Evolutionary conservation across 2,113 vertebrate genomes (phyloP).

Genomic region (Nycticryphes semicollaris): DNA sequence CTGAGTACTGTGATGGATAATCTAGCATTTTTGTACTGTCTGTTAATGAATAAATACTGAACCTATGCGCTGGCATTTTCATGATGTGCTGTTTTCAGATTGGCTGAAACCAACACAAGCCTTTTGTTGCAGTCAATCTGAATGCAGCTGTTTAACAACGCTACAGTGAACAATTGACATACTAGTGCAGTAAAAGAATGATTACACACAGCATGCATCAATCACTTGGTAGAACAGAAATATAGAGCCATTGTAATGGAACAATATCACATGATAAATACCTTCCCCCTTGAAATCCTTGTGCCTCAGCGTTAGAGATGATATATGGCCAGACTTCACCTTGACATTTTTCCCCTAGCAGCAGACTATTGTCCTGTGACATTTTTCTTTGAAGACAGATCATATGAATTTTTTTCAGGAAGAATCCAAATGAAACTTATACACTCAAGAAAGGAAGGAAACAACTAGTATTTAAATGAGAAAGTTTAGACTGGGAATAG

Average conservation of each 20-base stretch:
- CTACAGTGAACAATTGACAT: conserved; percentile 18
- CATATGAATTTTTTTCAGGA: background rate
- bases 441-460: background rate
- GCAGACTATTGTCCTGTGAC: conserved; percentile 23
- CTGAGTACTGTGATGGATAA: background rate
- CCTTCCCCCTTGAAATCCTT: conserved; percentile 66
- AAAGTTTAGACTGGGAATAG: background rate
- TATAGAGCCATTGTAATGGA: conserved; percentile 69
- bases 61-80: background rate
- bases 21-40: background rate
- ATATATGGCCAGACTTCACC: conserved; percentile 64
- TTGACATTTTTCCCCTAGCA: conserved; percentile 38
- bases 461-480: background rate
- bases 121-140: conserved; percentile 3
- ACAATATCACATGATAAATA: conserved; percentile 75
- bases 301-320: conserved; percentile 50
- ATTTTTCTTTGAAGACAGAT: conserved; percentile 8
- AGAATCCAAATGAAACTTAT: background rate
- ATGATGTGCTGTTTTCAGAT: background rate
- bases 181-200: conserved; percentile 57
- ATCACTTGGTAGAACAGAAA: conserved; percentile 66
- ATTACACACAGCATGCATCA: conserved; percentile 62
- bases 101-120: background rate
- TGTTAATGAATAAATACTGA: background rate
- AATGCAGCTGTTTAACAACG: conserved; percentile 39